phyloP scores from a whole-genome alignment of 2,797 vertebrate species.

The Smutsia gigantea region DNA sequence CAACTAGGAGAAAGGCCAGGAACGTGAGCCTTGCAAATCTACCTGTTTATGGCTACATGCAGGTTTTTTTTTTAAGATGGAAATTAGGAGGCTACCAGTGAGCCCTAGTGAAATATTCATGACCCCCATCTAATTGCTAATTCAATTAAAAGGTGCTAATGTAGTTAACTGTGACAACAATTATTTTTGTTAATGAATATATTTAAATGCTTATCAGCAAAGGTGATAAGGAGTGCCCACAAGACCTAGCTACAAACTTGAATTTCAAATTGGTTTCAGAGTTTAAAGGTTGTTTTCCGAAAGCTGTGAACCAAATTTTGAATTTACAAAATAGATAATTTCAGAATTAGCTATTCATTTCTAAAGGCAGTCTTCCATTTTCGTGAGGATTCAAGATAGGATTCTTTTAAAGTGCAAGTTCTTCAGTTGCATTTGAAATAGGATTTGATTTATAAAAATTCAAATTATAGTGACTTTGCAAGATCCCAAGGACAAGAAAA shows the following conservation, averaged over 20 bases:
- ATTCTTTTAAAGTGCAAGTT: constrained; percentile 63
- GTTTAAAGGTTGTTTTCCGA: constrained; percentile 75
- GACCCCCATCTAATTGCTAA: constrained; percentile 80
- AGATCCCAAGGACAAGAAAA: constrained; percentile 66
- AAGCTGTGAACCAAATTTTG: constrained; percentile 60
- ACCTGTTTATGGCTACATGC: constrained; percentile 16
- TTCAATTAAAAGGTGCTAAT: constrained; percentile 82
- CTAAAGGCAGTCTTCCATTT: constrained; percentile 52
- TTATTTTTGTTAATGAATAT: constrained; percentile 84
- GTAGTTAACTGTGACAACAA: constrained; percentile 82
- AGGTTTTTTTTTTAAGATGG: not conserved
- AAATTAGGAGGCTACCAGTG: constrained; percentile 64
- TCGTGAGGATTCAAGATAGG: constrained; percentile 63
- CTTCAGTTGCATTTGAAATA: constrained; percentile 63
- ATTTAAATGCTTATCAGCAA: constrained; percentile 81
- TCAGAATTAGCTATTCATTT: constrained; percentile 70
- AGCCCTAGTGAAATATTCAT: constrained; percentile 80
- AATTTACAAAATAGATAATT: constrained; percentile 69
- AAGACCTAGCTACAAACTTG: constrained; percentile 69
- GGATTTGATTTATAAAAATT: constrained; percentile 75
- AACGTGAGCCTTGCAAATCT: not conserved
- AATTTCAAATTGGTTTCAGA: constrained; percentile 76
- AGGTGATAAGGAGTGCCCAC: constrained; percentile 74
- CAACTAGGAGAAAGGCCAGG: constrained; percentile 7
- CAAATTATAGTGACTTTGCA: constrained; percentile 69